Conservation (phyloP, 2,113 vertebrate genomes). For the Zosterops japonicus region DNA sequence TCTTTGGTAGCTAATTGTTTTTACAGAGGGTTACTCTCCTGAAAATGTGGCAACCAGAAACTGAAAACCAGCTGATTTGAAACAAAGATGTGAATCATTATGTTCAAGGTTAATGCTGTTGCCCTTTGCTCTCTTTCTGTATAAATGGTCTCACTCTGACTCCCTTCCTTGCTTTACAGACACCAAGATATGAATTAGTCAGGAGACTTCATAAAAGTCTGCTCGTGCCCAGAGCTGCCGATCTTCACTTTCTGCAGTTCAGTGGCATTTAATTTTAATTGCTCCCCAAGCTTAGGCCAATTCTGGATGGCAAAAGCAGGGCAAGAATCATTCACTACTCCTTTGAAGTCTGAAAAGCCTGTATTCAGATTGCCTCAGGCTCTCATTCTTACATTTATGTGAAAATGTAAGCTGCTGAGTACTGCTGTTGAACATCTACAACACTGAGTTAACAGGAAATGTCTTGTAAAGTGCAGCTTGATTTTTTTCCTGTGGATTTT, state of each 20-base stretch:
- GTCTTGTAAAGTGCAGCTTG: not conserved
- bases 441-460: conserved; percentile 38
- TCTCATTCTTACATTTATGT: conserved; percentile 63
- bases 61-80: not conserved
- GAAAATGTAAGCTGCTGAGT: conserved; percentile 55
- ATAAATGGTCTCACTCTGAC: not conserved
- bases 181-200: conserved; percentile 45
- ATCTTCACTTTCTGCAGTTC: conserved; percentile 69
- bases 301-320: conserved; percentile 72
- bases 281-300: conserved; percentile 78
- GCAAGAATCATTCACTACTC: conserved; percentile 67
- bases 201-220: conserved; percentile 57
- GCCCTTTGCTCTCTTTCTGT: not conserved
- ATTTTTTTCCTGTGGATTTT: conserved; percentile 16
- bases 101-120: conserved; percentile 10
- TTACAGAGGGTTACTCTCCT: not conserved
- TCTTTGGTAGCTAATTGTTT: not conserved
- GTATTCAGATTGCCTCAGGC: conserved; percentile 75
- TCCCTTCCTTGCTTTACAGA: not conserved
- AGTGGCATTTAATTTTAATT: conserved; percentile 82
- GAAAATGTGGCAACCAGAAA: not conserved
- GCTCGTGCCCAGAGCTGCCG: conserved; percentile 56
- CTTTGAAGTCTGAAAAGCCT: conserved; percentile 77
- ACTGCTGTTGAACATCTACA: conserved; percentile 43
- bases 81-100: not conserved